phyloP scores from a whole-genome alignment of 2,113 vertebrate genomes.

The Barbus barbus region DNA sequence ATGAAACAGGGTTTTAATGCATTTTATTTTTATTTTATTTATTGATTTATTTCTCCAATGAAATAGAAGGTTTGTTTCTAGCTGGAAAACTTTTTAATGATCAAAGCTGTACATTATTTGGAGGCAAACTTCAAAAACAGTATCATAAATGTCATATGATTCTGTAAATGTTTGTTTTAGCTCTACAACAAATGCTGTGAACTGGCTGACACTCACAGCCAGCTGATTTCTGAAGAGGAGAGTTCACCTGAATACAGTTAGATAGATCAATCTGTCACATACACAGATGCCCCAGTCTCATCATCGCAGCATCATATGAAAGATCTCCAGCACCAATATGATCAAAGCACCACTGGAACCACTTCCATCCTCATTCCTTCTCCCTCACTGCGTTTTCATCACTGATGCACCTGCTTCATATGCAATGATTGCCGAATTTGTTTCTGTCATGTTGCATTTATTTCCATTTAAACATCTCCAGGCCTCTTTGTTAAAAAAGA shows the following conservation, averaged over 20 bases:
- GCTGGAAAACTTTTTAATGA: neutral
- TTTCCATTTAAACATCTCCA: slow-evolving; percentile 59
- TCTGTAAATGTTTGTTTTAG: slow-evolving; percentile 19
- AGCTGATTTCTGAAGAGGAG: slow-evolving; percentile 44
- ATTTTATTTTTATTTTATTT: no score
- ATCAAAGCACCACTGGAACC: slow-evolving; percentile 55
- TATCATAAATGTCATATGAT: neutral
- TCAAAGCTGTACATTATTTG: neutral
- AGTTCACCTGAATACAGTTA: slow-evolving; percentile 42
- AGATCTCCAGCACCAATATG: slow-evolving; percentile 42
- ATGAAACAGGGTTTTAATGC: no score
- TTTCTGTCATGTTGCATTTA: slow-evolving; percentile 59
- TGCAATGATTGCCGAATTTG: slow-evolving; percentile 60
- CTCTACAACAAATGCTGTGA: neutral
- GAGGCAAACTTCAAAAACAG: neutral
- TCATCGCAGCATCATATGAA: slow-evolving; percentile 52
- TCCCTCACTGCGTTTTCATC: slow-evolving; percentile 53
- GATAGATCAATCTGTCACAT: slow-evolving; percentile 49
- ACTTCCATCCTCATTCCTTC: slow-evolving; percentile 57
- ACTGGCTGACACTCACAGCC: slow-evolving; percentile 9
- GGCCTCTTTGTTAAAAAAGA: slow-evolving; percentile 61
- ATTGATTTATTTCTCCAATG: no score
- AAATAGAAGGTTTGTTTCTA: no score
- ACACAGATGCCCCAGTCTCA: slow-evolving; percentile 47
- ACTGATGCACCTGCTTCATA: slow-evolving; percentile 52